Percentiles rank a stretch among this genome's conserved stretches.
Conservation (phyloP, 1,140 invertebrate species). For the Branchinecta lindahli region DNA sequence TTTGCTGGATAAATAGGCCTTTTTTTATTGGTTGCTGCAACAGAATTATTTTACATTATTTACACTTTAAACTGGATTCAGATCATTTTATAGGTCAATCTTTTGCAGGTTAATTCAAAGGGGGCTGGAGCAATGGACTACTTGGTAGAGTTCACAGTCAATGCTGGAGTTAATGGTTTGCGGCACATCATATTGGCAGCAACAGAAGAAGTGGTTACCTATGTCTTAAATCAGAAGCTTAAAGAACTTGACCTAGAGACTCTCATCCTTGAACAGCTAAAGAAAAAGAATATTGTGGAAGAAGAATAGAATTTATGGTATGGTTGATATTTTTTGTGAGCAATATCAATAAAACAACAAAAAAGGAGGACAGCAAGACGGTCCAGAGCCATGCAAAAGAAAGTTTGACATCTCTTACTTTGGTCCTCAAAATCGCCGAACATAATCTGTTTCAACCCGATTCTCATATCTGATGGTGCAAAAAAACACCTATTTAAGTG, state of each 20-base stretch:
- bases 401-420: too few species aligned
- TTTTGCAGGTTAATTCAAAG: slow-evolving; percentile 33
- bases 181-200: slow-evolving; percentile 69
- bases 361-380: too few species aligned
- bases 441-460: too few species aligned
- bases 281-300: background rate
- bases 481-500: too few species aligned
- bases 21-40: background rate
- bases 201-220: slow-evolving; percentile 51
- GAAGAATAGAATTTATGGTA: too few species aligned
- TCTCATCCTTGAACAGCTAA: slow-evolving; percentile 15
- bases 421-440: too few species aligned
- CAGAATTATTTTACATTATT: background rate
- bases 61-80: background rate
- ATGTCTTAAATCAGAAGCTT: slow-evolving; percentile 47
- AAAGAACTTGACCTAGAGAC: slow-evolving; percentile 52
- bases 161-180: slow-evolving; percentile 61
- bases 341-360: too few species aligned
- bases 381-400: too few species aligned
- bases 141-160: slow-evolving; percentile 53
- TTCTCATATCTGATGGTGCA: too few species aligned
- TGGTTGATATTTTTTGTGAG: too few species aligned
- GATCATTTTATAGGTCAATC: slow-evolving; percentile 7
- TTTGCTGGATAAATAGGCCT: background rate
- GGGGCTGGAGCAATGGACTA: slow-evolving; percentile 67